Conservation (phyloP, 1,140 invertebrate genomes). For the Aphelinus atriplicis region DNA sequence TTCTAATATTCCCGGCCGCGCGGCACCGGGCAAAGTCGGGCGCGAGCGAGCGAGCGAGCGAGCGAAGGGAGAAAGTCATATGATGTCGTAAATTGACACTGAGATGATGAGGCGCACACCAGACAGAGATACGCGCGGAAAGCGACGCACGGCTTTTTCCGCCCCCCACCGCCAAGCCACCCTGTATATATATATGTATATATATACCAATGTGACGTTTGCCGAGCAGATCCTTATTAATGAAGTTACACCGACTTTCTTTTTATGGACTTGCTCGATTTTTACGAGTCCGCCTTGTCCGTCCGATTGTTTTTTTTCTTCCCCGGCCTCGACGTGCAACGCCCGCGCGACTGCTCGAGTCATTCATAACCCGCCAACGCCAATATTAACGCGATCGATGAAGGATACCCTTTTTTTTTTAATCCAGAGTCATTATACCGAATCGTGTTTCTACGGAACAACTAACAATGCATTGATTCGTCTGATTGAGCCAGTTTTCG, state of each 20-base stretch:
- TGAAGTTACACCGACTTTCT: constrained; percentile 19
- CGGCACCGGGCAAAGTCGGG: not conserved
- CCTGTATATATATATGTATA: too few species aligned
- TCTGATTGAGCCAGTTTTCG: too few species aligned
- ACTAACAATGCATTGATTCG: too few species aligned
- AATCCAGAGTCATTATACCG: too few species aligned
- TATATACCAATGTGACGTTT: too few species aligned
- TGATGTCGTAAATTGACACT: constrained; percentile 39
- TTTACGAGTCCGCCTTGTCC: not conserved
- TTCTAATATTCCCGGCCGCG: constrained; percentile 18
- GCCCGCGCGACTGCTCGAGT: too few species aligned
- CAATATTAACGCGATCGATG: too few species aligned
- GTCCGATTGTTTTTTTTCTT: not conserved
- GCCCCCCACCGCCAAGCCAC: too few species aligned
- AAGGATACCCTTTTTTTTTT: too few species aligned
- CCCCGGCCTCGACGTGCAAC: not conserved
- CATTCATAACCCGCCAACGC: too few species aligned
- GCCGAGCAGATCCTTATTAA: constrained; percentile 11
- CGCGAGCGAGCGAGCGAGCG: not conserved
- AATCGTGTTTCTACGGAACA: too few species aligned
- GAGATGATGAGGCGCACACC: constrained; percentile 24
- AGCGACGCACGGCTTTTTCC: constrained; percentile 13
- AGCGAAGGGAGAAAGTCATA: constrained; percentile 10
- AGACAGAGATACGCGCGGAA: not conserved
- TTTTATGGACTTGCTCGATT: constrained; percentile 11